phyloP scores from a whole-genome alignment of 37 sponge, comb jelly and placozoan species.

The Crambe crambe region DNA sequence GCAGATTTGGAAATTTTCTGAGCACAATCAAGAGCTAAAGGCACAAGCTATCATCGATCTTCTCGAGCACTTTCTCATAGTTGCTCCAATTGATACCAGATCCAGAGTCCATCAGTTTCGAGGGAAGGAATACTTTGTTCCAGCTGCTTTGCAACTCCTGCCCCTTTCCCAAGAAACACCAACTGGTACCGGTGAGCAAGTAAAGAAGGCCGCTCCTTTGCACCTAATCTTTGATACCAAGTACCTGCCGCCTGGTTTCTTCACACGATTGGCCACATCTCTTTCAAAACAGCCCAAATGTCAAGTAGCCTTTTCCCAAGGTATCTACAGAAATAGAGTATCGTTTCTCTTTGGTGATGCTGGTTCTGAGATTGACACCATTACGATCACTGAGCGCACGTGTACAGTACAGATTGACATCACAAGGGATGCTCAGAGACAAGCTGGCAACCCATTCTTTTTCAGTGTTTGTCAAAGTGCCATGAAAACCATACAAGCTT shows the following conservation, averaged over 20 bases:
- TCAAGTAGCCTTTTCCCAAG: conserved; percentile 6
- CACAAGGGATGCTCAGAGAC: background rate
- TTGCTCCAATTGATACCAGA: background rate
- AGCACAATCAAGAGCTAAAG: background rate
- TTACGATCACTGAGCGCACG: background rate
- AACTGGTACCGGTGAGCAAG: background rate
- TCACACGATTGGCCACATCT: too few species aligned
- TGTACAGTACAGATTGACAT: conserved; percentile 8
- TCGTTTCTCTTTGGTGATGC: conserved; percentile 16
- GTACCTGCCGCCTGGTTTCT: conserved; percentile 58
- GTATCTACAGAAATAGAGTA: conserved; percentile 25
- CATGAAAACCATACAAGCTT: conserved; percentile 2
- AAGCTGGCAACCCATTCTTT: background rate
- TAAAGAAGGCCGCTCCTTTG: conserved; percentile 26
- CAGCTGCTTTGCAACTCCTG: conserved; percentile 1
- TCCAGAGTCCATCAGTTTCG: background rate
- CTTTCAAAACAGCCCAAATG: background rate
- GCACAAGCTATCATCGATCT: conserved; percentile 33
- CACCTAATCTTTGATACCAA: conserved; percentile 18
- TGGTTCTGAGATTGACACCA: conserved; percentile 10
- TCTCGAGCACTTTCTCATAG: conserved; percentile 23
- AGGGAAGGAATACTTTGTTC: conserved; percentile 38
- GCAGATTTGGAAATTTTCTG: conserved; percentile 16
- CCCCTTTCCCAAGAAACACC: background rate
- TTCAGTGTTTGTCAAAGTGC: background rate